Conservation (phyloP, 2,888 invertebrate species). For the Punctoribates punctum region DNA sequence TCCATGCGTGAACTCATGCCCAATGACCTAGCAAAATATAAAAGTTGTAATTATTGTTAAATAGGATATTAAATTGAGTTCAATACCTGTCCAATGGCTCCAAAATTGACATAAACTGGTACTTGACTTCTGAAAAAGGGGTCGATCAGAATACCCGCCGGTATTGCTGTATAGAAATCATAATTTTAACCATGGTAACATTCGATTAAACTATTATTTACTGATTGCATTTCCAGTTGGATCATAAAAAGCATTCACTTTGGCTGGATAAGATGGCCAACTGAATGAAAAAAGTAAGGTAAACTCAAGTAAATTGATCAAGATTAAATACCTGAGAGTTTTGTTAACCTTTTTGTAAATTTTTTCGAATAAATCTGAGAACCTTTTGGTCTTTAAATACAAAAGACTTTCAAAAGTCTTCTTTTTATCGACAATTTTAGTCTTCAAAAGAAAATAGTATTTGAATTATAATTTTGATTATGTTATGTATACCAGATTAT, state of each 20-base stretch:
- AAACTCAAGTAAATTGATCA: neutral
- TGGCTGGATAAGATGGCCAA: constrained; percentile 35
- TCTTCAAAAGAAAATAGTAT: neutral
- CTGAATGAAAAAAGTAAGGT: neutral
- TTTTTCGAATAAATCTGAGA: neutral
- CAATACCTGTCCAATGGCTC: constrained; percentile 52
- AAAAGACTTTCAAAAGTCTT: constrained; percentile 19
- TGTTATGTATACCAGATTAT: constrained; percentile 49
- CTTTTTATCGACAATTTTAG: constrained; percentile 3
- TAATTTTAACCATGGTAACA: neutral
- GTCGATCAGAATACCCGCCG: constrained; percentile 29
- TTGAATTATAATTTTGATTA: neutral
- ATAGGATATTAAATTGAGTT: no score
- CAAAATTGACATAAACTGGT: constrained; percentile 41
- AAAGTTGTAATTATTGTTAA: no score
- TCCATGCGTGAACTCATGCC: constrained; percentile 86
- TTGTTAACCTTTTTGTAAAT: neutral
- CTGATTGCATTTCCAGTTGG: constrained; percentile 39
- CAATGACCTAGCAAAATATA: constrained; percentile 59
- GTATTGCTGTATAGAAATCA: constrained; percentile 18
- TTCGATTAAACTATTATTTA: constrained; percentile 6
- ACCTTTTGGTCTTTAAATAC: neutral
- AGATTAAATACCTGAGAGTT: constrained; percentile 12
- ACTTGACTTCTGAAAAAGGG: constrained; percentile 29
- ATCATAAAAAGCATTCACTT: constrained; percentile 38